Evolutionary conservation across 2,113 vertebrate species (phyloP).

Genomic region (Empidonax traillii): DNA sequence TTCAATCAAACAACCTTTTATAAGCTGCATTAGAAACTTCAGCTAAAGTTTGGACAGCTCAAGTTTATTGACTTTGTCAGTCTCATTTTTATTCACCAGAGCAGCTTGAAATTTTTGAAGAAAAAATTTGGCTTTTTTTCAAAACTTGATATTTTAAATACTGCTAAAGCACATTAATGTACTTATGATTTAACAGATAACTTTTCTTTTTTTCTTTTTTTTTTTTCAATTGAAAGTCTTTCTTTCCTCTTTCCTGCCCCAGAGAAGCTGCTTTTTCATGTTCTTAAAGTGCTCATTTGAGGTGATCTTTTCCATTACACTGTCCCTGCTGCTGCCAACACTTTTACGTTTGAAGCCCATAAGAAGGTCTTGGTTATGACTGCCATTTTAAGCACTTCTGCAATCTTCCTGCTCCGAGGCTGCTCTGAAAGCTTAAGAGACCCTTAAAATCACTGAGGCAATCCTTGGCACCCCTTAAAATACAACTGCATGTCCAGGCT

Average conservation of each 20-base stretch:
- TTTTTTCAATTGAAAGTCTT: neutral
- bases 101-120: neutral
- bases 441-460: neutral
- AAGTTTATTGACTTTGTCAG: neutral
- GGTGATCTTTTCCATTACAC: neutral
- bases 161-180: neutral
- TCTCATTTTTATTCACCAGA: neutral
- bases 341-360: neutral
- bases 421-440: neutral
- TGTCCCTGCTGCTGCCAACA: neutral
- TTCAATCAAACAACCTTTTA: neutral
- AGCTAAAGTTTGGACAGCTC: neutral
- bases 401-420: neutral
- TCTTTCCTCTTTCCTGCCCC: neutral
- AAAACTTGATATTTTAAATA: neutral
- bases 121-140: neutral
- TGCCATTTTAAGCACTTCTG: neutral
- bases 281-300: neutral
- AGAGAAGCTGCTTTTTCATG: neutral
- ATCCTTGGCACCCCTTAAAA: neutral
- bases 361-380: neutral
- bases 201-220: neutral
- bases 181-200: neutral
- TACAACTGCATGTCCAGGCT: neutral
- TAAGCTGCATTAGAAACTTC: neutral